Evolutionary conservation across 1,140 invertebrate genomes (phyloP), one percentile per base, ranked within the genome.

Genomic region (Lucilia sericata): DNA sequence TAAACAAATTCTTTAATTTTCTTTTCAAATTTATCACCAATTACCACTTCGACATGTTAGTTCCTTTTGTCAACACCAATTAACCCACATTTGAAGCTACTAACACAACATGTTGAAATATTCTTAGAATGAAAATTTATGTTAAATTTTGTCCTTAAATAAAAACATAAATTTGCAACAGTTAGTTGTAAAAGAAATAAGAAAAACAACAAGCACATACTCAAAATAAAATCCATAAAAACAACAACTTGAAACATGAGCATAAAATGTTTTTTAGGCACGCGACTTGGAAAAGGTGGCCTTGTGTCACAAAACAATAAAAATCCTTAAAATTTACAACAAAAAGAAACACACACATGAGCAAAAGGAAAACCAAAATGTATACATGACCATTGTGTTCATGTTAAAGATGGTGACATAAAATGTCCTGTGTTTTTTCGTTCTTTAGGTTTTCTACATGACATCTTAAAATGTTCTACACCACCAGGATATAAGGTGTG

Each of bases 241-340:
- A 8, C 21, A 21, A 70, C 65, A 10, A 25, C 65, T 21, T 25
- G 21, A 70, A 70, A 70, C 65, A 70, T 70, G 65, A 70, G 65
- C 65, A 70, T 21, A 70, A 70, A 70, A 70, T 70, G 65, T 70
- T 21, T 70, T 70, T 70, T 10, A 70, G 65, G 65, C 65, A 70
- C 65, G 65, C 65, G 65, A 70, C 65, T 25, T 21, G 19, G 0
- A 10, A 42, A 42, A 42, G 42, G 21, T 70, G 65, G 5, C 65
- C 60, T 70, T 70, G 65, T 70, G 65, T 70, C 21, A 70, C 65
- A 70, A 70, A 30, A 70, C 65, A 70, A 70, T 70, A 70, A 70
- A 70, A 70, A 21, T 55, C 51, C 65, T 70, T 21, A 70, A 21
- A 70, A 70, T 10, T 9, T 21, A 70, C 65, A 60, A 60, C 55